Evolutionary conservation across 2,113 vertebrate genomes (phyloP).

Genomic region (Aldabrachelys gigantea): DNA sequence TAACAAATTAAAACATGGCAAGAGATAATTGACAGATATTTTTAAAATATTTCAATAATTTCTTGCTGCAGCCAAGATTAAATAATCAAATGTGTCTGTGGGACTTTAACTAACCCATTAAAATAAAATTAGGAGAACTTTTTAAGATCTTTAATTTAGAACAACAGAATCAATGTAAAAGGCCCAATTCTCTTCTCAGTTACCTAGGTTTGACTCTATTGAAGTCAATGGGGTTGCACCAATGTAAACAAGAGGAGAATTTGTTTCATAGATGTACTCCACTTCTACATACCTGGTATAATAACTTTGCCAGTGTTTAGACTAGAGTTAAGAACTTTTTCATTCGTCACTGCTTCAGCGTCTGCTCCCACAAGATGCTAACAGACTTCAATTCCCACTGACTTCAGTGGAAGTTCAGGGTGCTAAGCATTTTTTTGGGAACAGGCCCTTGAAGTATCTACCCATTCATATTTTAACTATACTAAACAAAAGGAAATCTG

Average conservation of each 20-base stretch:
- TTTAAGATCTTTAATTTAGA: not conserved
- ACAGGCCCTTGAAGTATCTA: not conserved
- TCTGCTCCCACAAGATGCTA: not conserved
- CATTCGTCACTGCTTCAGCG: not conserved
- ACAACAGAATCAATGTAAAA: not conserved
- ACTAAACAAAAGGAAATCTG: not conserved
- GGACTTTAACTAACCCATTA: not conserved
- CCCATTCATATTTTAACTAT: not conserved
- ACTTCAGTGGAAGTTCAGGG: not conserved
- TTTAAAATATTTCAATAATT: not conserved
- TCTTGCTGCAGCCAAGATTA: not conserved
- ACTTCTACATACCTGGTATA: not conserved
- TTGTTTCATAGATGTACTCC: fast-evolving
- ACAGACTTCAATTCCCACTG: not conserved
- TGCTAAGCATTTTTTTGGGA: not conserved
- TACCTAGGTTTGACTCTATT: not conserved
- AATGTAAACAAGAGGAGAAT: fast-evolving
- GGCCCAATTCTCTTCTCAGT: not conserved
- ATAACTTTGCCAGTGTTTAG: not conserved
- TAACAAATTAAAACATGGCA: not conserved
- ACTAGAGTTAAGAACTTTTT: not conserved
- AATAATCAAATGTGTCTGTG: not conserved
- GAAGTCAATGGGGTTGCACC: not conserved
- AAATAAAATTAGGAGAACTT: not conserved
- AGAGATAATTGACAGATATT: not conserved